Conservation (phyloP, 2,113 vertebrate species). For the Chamaetylas fuelleborni region DNA sequence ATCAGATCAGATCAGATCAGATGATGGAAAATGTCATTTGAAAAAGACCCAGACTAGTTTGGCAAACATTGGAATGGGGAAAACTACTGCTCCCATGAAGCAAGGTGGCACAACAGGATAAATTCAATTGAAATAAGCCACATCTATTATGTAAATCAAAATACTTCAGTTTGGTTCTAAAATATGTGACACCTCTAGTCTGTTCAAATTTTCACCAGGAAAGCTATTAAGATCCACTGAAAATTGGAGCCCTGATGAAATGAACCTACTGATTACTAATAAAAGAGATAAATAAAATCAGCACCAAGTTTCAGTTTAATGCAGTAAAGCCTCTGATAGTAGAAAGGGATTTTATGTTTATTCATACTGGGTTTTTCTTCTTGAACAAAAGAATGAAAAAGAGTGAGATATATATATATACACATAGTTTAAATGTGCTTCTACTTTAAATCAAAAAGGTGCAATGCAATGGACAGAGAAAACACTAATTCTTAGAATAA, state of each 20-base stretch:
- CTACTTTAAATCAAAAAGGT: not conserved
- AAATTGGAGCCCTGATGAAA: not conserved
- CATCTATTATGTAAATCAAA: not conserved
- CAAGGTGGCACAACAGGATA: not conserved
- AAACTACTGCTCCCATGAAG: not conserved
- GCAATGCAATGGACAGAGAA: not conserved
- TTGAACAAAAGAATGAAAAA: not conserved
- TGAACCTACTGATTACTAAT: not conserved
- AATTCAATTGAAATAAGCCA: not conserved
- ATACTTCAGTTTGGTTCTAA: not conserved
- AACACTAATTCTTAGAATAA: not conserved
- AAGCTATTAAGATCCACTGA: not conserved
- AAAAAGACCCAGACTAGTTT: not conserved
- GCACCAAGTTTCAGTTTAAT: not conserved
- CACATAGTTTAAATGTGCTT: not conserved
- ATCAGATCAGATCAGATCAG: not conserved
- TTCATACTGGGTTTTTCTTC: not conserved
- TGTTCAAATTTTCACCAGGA: not conserved
- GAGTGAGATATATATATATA: not conserved
- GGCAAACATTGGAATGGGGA: not conserved
- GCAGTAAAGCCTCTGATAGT: not conserved
- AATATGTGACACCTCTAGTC: not conserved
- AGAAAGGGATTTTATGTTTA: not conserved
- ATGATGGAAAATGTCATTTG: not conserved
- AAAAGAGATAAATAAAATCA: not conserved